Evolutionary conservation across 2,888 invertebrate species (phyloP).

Genomic region (Microctonus hyperodae): DNA sequence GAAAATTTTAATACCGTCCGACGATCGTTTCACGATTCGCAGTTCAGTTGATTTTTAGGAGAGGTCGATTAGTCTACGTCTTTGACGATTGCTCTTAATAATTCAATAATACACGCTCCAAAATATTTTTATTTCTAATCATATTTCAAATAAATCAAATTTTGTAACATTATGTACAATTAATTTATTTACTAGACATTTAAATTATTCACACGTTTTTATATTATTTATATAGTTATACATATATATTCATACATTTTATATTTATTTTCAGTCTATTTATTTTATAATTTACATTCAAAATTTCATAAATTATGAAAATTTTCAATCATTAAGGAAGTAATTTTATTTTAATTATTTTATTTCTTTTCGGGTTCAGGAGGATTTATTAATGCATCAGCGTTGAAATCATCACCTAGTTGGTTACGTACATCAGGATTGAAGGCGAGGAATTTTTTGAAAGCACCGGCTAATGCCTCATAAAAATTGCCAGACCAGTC

Average conservation of each 20-base stretch:
- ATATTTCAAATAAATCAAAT: neutral
- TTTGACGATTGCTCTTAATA: constrained; percentile 7
- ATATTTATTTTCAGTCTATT: neutral
- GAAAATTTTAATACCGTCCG: constrained; percentile 22
- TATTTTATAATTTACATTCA: neutral
- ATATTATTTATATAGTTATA: too few relatives aligned
- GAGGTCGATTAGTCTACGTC: neutral
- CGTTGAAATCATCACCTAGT: constrained; percentile 30
- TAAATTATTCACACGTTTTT: neutral
- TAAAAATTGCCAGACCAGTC: constrained; percentile 33
- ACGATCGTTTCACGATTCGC: constrained; percentile 26
- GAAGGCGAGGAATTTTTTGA: constrained; percentile 24
- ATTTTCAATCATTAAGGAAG: neutral
- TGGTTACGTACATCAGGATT: constrained; percentile 26
- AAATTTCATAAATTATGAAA: neutral
- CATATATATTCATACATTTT: neutral
- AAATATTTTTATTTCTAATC: neutral
- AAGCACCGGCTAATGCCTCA: constrained; percentile 32
- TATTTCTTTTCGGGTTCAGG: neutral
- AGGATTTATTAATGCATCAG: neutral
- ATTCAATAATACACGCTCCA: constrained; percentile 1
- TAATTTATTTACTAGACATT: neutral
- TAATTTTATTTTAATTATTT: neutral
- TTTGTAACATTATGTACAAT: neutral
- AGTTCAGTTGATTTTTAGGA: constrained; percentile 17